phyloP scores from a whole-genome alignment of 2,888 invertebrate genomes.

The Rotaria sp. region DNA sequence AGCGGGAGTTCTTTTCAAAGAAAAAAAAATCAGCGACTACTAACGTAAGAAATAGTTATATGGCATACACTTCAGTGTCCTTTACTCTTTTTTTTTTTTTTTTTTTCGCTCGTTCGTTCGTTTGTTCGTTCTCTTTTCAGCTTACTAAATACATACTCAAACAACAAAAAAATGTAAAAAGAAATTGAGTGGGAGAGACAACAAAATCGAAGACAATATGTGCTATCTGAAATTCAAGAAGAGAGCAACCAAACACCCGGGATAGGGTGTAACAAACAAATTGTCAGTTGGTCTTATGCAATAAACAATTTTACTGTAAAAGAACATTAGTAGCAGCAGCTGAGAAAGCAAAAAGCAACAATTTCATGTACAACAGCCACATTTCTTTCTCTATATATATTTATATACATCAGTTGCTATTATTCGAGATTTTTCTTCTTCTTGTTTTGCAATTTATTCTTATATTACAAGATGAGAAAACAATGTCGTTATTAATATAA shows the following conservation, averaged over 20 bases:
- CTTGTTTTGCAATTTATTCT: neutral
- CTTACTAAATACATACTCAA: neutral
- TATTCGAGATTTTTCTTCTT: neutral
- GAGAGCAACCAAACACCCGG: neutral
- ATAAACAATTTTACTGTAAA: neutral
- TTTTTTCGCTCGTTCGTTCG: too few relatives aligned
- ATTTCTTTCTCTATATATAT: neutral
- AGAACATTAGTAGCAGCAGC: neutral
- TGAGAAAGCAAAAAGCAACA: neutral
- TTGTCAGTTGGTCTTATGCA: neutral
- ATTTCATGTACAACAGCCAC: neutral
- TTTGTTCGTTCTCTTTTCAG: neutral
- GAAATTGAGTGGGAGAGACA: neutral
- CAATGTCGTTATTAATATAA: neutral
- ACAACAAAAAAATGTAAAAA: neutral
- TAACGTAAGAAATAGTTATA: neutral
- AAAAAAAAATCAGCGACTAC: neutral
- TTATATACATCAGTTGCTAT: neutral
- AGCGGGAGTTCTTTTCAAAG: neutral
- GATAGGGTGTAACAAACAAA: neutral
- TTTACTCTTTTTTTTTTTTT: neutral
- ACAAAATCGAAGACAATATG: neutral
- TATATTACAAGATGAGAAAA: neutral
- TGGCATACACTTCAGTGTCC: neutral
- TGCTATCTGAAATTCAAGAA: neutral